Conservation (phyloP, 1,140 invertebrate genomes). For the Cyclina sinensis region DNA sequence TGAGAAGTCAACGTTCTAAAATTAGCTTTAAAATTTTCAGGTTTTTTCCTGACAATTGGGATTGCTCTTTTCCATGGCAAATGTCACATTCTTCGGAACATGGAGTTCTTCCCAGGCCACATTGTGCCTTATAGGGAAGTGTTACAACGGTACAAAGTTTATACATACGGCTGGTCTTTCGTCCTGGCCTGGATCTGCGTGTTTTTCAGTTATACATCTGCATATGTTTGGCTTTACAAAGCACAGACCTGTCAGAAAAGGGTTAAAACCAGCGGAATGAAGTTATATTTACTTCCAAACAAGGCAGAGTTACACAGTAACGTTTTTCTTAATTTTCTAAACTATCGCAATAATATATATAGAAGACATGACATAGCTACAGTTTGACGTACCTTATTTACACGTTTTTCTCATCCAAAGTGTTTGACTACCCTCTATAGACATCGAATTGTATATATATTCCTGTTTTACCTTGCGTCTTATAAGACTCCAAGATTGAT, state of each 20-base stretch:
- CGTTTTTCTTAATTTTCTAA: constrained; percentile 20
- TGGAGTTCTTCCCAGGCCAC: constrained; percentile 75
- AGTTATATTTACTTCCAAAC: neutral
- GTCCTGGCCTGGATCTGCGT: constrained; percentile 83
- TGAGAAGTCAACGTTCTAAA: too few relatives aligned
- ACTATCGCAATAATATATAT: constrained; percentile 48
- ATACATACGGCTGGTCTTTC: constrained; percentile 83
- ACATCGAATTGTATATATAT: too few relatives aligned
- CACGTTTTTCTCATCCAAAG: too few relatives aligned
- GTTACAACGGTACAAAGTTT: constrained; percentile 71
- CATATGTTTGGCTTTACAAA: constrained; percentile 81
- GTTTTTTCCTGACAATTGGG: constrained; percentile 74
- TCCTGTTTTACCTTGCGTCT: too few relatives aligned
- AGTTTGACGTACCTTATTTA: too few relatives aligned
- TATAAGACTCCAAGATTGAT: too few relatives aligned
- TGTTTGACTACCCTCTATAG: too few relatives aligned
- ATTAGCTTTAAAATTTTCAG: constrained; percentile 71
- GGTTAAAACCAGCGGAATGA: neutral
- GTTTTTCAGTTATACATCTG: constrained; percentile 76
- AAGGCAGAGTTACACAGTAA: constrained; percentile 45
- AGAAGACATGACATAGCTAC: constrained; percentile 25
- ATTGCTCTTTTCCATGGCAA: constrained; percentile 83
- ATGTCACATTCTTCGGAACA: constrained; percentile 78
- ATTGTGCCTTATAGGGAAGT: constrained; percentile 76
- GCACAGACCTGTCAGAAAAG: constrained; percentile 67